Percentiles rank a stretch among this genome's conserved stretches.
Evolutionary conservation across 2,888 invertebrate species (phyloP).

Genomic region (Zygothrica quintamaculata): DNA sequence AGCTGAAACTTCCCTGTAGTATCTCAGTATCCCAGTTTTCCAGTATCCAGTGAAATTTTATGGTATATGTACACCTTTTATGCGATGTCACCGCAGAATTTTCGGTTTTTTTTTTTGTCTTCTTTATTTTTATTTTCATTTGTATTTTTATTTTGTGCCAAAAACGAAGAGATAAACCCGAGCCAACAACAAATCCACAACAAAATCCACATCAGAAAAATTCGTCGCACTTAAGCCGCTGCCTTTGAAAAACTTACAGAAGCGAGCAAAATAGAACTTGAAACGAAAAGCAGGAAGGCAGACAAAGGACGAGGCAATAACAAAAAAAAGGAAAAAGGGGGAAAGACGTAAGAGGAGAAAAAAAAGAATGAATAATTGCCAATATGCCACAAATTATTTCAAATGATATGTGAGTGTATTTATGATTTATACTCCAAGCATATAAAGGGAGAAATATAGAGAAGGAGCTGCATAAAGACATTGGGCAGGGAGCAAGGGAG

Average conservation of each 20-base stretch:
- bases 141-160: slow-evolving; percentile 11
- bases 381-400: slow-evolving; percentile 81
- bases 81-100: slow-evolving; percentile 69
- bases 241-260: slow-evolving; percentile 37
- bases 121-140: slow-evolving; percentile 6
- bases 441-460: slow-evolving; percentile 6
- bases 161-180: slow-evolving; percentile 65
- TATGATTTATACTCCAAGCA: slow-evolving; percentile 67
- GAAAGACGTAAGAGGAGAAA: slow-evolving; percentile 17
- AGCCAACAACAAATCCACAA: slow-evolving; percentile 73
- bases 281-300: neutral
- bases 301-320: neutral
- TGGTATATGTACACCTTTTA: slow-evolving; percentile 71
- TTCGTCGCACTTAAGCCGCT: slow-evolving; percentile 73
- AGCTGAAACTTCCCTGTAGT: too few relatives aligned
- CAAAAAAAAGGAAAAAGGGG: neutral
- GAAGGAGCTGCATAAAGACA: slow-evolving; percentile 11
- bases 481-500: neutral
- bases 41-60: slow-evolving; percentile 34
- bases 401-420: slow-evolving; percentile 81
- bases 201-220: slow-evolving; percentile 77
- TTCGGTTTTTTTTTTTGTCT: slow-evolving; percentile 1
- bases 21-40: neutral
- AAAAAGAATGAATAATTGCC: slow-evolving; percentile 79
- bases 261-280: slow-evolving; percentile 2